Percentiles rank a stretch among this genome's conserved stretches.
These are phyloP conservation scores for Gallirallus australis DNA, from an alignment of 2,797 vertebrate genomes.

Conservation along the genomic window DNA sequence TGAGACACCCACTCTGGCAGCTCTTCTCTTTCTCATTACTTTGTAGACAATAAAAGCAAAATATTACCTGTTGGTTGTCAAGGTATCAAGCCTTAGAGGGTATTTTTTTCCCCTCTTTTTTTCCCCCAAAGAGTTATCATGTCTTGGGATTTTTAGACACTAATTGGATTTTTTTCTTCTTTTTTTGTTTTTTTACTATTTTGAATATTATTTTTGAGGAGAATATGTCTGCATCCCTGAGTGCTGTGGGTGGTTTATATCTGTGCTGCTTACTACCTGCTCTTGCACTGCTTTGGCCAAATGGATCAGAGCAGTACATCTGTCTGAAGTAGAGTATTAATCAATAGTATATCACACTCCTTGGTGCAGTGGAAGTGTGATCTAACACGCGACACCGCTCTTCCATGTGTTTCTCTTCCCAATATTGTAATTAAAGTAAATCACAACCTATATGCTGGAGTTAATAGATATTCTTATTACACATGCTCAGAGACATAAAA, in stretches of 20 bases:
- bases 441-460: background rate
- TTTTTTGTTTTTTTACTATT: background rate
- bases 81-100: conserved; percentile 38
- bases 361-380: background rate
- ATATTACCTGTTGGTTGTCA: conserved; percentile 61
- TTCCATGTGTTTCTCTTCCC: background rate
- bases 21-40: conserved; percentile 33
- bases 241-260: conserved; percentile 5
- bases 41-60: conserved; percentile 56
- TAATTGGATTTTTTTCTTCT: conserved; percentile 19
- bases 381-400: background rate
- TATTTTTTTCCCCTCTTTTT: background rate
- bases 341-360: background rate
- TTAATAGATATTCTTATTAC: conserved; percentile 52
- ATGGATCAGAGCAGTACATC: background rate
- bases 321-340: background rate
- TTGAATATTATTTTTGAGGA: conserved; percentile 9
- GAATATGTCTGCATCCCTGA: background rate
- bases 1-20: background rate
- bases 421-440: conserved; percentile 39
- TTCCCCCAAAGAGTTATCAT: background rate
- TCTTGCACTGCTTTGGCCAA: background rate
- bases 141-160: conserved; percentile 52
- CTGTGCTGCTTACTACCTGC: background rate
- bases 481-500: background rate